These are phyloP conservation scores for Amphiura filiformis DNA, from an alignment of 35 echinoderm and acorn worm species.

Conservation along the genomic window DNA sequence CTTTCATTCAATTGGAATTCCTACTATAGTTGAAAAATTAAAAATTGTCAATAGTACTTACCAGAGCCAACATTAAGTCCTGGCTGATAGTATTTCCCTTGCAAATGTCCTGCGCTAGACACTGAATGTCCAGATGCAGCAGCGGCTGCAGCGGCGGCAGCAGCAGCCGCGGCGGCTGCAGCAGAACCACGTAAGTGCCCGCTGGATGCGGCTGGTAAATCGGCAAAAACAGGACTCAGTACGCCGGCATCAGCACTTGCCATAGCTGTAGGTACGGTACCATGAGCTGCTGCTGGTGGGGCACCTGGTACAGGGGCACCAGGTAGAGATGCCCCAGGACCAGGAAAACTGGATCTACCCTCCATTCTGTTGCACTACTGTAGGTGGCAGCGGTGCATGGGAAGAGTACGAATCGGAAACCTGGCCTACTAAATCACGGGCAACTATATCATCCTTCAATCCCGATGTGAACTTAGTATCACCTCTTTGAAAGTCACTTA, in stretches of 20 bases:
- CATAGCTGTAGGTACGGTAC: conserved; percentile 21
- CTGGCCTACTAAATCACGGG: too few species aligned
- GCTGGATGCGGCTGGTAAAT: conserved; percentile 31
- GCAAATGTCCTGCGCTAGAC: conserved; percentile 5
- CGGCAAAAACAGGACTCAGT: conserved; percentile 39
- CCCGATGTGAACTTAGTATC: too few species aligned
- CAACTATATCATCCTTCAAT: too few species aligned
- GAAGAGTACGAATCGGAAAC: neutral
- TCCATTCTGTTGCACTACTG: conserved; percentile 11
- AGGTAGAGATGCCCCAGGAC: conserved; percentile 18
- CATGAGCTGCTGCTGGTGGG: conserved; percentile 17
- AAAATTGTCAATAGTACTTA: too few species aligned
- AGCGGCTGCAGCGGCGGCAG: neutral
- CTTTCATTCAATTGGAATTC: too few species aligned
- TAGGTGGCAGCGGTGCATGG: neutral
- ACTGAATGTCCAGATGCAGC: conserved; percentile 19
- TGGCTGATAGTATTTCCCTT: neutral
- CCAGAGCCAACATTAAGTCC: neutral
- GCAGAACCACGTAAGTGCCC: neutral
- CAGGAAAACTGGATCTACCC: conserved; percentile 27
- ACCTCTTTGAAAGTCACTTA: too few species aligned
- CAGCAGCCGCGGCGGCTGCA: neutral
- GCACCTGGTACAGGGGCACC: conserved; percentile 1
- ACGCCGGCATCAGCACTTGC: conserved; percentile 16
- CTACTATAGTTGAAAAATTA: too few species aligned